phyloP scores from a whole-genome alignment of 2,113 vertebrate species.

The Python bivittatus region DNA sequence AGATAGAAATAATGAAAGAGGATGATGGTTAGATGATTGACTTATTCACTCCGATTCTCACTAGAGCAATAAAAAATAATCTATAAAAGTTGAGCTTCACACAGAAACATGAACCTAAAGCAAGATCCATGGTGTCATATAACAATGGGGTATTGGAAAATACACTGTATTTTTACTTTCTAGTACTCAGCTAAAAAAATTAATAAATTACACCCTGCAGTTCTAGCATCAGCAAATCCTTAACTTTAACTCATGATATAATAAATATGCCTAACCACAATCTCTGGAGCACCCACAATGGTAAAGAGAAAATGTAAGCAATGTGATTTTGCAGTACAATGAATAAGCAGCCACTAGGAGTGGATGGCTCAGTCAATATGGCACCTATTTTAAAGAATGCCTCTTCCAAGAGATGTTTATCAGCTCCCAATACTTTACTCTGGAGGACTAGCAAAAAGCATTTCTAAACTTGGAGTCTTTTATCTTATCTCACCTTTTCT shows the following conservation, averaged over 20 bases:
- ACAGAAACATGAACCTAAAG: background rate
- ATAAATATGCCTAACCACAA: background rate
- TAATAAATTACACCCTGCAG: background rate
- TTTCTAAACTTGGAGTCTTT: background rate
- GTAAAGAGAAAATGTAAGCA: background rate
- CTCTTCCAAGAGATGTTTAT: background rate
- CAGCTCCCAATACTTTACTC: background rate
- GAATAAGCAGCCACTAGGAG: background rate
- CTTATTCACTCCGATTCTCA: background rate
- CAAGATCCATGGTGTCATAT: background rate
- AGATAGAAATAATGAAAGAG: background rate
- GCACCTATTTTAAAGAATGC: background rate
- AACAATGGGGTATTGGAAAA: background rate
- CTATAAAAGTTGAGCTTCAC: background rate
- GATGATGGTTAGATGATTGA: background rate
- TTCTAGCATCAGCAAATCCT: background rate
- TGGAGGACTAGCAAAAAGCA: background rate
- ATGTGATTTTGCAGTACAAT: background rate
- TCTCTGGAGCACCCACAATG: background rate
- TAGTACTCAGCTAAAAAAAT: background rate
- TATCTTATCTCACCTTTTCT: background rate
- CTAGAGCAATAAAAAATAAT: background rate
- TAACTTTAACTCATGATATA: background rate
- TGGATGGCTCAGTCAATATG: background rate
- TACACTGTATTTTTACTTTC: background rate